Evolutionary conservation across 1,140 invertebrate species (phyloP).

Genomic region (Drosophila melanica): DNA sequence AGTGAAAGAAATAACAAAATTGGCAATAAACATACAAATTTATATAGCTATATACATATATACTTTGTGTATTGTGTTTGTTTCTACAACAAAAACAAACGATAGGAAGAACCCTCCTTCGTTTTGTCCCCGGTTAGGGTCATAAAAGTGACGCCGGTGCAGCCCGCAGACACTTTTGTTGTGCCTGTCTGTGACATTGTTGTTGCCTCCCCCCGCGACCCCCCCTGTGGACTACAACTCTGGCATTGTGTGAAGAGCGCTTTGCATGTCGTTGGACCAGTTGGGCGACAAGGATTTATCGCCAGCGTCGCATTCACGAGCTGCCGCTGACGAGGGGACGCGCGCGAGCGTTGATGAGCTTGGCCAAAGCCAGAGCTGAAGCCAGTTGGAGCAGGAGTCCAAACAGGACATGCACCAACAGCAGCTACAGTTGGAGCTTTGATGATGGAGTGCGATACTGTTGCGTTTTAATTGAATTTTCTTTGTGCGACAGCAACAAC

Average conservation of each 20-base stretch:
- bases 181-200: constrained; percentile 35
- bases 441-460: constrained; percentile 83
- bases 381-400: constrained; percentile 4
- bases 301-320: constrained; percentile 42
- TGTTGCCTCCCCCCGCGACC: constrained; percentile 1
- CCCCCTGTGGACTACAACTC: neutral
- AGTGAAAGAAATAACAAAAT: constrained; percentile 12
- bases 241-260: constrained; percentile 19
- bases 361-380: constrained; percentile 22
- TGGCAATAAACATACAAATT: constrained; percentile 29
- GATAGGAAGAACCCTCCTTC: constrained; percentile 1
- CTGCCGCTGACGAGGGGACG: constrained; percentile 26
- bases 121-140: constrained; percentile 10
- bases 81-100: constrained; percentile 5
- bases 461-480: constrained; percentile 84
- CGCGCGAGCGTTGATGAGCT: constrained; percentile 44
- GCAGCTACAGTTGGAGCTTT: constrained; percentile 46
- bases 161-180: constrained; percentile 56
- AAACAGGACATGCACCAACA: constrained; percentile 3
- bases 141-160: constrained; percentile 52
- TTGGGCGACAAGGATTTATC: constrained; percentile 77
- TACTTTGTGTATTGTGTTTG: constrained; percentile 3
- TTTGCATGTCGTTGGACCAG: constrained; percentile 62
- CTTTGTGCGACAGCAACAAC: constrained; percentile 63
- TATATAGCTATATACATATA: constrained; percentile 8